These are phyloP conservation scores for Disparrhopalites patrizii DNA, from an alignment of 2,888 invertebrate genomes.

Conservation along the genomic window DNA sequence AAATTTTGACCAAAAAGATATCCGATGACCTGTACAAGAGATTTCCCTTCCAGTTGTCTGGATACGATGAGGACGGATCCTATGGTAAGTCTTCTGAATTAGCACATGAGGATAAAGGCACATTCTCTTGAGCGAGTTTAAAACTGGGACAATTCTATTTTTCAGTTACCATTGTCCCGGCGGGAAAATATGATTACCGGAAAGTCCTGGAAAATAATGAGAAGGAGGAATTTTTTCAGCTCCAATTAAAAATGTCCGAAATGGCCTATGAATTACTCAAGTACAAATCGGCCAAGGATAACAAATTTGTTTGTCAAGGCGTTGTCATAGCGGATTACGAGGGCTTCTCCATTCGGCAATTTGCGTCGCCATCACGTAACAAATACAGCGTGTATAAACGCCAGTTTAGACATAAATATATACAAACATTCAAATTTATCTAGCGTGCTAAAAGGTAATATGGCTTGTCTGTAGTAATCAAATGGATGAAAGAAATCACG, in stretches of 20 bases:
- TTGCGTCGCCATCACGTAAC: constrained; percentile 9
- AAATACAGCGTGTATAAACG: no score
- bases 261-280: constrained; percentile 14
- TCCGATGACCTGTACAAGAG: neutral
- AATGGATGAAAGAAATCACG: constrained; percentile 11
- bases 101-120: no score
- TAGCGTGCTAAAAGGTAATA: neutral
- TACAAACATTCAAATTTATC: neutral
- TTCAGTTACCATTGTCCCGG: constrained; percentile 7
- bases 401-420: neutral
- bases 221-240: constrained; percentile 1
- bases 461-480: constrained; percentile 1
- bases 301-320: constrained; percentile 1
- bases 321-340: constrained; percentile 14
- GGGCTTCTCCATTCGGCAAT: constrained; percentile 1
- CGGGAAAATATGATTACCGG: constrained; percentile 13
- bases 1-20: neutral
- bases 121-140: neutral
- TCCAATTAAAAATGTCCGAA: neutral
- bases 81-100: constrained; percentile 1
- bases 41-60: constrained; percentile 15
- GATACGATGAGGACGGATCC: constrained; percentile 11
- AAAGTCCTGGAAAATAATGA: constrained; percentile 2
- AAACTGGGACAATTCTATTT: neutral
- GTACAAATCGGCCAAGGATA: constrained; percentile 7